A percentile compares a stretch with the other conserved stretches of the same genome.
These are phyloP conservation scores for Amphiura filiformis DNA, from an alignment of 35 echinoderm and acorn worm genomes.

Conservation along the genomic window DNA sequence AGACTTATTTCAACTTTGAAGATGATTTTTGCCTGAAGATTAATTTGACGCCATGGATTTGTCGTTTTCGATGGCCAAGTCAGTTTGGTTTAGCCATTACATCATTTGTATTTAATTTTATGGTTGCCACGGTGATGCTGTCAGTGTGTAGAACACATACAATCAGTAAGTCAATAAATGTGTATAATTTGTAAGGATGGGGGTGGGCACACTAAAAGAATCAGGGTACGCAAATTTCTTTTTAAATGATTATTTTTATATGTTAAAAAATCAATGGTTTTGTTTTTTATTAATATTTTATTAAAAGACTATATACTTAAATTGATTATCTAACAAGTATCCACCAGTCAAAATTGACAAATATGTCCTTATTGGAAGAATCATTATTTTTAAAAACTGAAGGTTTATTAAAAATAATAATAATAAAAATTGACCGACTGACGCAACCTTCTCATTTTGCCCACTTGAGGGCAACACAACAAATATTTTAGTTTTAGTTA, in stretches of 20 bases:
- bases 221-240: no score
- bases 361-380: no score
- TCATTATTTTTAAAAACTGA: no score
- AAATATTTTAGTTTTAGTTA: no score
- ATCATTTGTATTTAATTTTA: constrained; percentile 72
- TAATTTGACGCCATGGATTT: constrained; percentile 41
- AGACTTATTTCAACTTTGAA: constrained; percentile 23
- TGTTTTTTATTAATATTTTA: constrained; percentile 19
- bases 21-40: constrained; percentile 38
- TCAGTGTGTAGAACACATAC: constrained; percentile 93
- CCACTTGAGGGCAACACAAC: no score
- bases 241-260: no score
- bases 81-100: constrained; percentile 50
- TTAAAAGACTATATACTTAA: background rate
- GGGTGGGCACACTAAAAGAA: background rate
- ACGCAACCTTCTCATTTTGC: no score
- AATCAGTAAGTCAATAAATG: constrained; percentile 61
- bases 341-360: no score
- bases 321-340: no score
- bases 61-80: constrained; percentile 59
- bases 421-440: no score
- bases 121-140: constrained; percentile 74
- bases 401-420: no score
- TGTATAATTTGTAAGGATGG: no score
- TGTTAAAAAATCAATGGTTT: background rate